Conservation (phyloP, 2,797 vertebrate genomes). For the Lerista edwardsae region DNA sequence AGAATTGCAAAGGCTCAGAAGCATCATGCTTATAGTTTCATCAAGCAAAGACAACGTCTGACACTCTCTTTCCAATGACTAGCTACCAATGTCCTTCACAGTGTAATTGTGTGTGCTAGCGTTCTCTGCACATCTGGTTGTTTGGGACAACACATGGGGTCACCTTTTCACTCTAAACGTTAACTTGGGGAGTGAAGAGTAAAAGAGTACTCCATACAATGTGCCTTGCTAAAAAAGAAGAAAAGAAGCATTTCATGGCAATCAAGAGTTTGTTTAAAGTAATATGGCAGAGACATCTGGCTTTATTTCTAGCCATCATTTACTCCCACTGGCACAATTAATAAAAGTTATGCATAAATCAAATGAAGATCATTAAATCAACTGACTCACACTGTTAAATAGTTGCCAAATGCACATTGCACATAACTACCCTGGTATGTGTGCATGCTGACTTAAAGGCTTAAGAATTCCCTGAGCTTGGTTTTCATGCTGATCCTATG, state of each 20-base stretch:
- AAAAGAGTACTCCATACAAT: constrained; percentile 29
- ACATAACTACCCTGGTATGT: constrained; percentile 61
- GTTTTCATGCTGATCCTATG: constrained; percentile 41
- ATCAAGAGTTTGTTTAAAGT: constrained; percentile 56
- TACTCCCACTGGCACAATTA: constrained; percentile 76
- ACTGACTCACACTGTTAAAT: constrained; percentile 71
- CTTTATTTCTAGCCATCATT: constrained; percentile 72
- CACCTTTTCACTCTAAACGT: not conserved
- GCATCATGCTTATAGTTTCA: not conserved
- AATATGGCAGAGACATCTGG: constrained; percentile 64
- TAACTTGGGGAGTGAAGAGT: constrained; percentile 35
- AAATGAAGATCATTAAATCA: constrained; percentile 76
- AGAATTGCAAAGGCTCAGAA: not conserved
- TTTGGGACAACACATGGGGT: not conserved
- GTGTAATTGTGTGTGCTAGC: not conserved
- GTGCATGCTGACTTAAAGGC: constrained; percentile 58
- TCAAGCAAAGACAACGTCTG: not conserved
- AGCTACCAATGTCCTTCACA: not conserved
- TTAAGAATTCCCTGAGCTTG: constrained; percentile 49
- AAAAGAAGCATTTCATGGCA: constrained; percentile 16
- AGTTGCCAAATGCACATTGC: constrained; percentile 74
- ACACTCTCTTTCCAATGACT: not conserved
- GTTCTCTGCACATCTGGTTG: constrained; percentile 23
- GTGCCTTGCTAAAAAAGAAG: constrained; percentile 3
- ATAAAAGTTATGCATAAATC: constrained; percentile 77